Conservation (phyloP, 2,113 vertebrate genomes). For the Neopipo cinnamomea region DNA sequence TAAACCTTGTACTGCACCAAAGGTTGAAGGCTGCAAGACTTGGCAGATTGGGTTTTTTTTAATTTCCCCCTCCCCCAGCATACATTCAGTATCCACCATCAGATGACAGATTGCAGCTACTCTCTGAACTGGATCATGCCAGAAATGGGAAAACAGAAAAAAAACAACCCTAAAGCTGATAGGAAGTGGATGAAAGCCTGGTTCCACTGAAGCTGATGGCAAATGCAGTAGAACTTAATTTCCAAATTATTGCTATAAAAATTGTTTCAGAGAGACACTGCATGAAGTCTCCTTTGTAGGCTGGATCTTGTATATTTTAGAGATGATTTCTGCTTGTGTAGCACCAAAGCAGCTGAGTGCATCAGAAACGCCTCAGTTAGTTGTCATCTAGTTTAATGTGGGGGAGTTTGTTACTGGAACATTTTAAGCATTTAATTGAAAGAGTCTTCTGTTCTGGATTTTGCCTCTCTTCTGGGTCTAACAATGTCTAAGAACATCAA, state of each 20-base stretch:
- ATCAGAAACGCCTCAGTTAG: neutral
- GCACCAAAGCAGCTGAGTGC: neutral
- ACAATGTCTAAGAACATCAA: neutral
- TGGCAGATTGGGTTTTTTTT: neutral
- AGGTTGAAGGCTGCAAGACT: conserved; percentile 21
- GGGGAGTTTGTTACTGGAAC: neutral
- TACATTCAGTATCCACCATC: neutral
- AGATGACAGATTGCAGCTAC: conserved; percentile 8
- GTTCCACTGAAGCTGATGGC: neutral
- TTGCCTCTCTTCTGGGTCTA: neutral
- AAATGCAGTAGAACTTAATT: neutral
- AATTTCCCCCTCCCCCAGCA: neutral
- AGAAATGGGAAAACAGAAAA: neutral
- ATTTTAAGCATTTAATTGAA: neutral
- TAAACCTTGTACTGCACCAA: conserved; percentile 40
- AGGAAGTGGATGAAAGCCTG: neutral
- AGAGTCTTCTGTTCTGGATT: neutral
- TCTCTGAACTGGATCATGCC: neutral
- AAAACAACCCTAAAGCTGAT: neutral
- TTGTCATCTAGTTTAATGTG: neutral
- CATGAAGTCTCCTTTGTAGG: neutral
- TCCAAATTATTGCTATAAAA: neutral
- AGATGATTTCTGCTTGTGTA: neutral
- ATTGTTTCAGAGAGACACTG: neutral
- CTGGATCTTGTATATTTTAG: neutral